Percentiles rank a stretch among this genome's conserved stretches.
Evolutionary conservation across 2,113 vertebrate species (phyloP).

Genomic region (Uropsilus gracilis): DNA sequence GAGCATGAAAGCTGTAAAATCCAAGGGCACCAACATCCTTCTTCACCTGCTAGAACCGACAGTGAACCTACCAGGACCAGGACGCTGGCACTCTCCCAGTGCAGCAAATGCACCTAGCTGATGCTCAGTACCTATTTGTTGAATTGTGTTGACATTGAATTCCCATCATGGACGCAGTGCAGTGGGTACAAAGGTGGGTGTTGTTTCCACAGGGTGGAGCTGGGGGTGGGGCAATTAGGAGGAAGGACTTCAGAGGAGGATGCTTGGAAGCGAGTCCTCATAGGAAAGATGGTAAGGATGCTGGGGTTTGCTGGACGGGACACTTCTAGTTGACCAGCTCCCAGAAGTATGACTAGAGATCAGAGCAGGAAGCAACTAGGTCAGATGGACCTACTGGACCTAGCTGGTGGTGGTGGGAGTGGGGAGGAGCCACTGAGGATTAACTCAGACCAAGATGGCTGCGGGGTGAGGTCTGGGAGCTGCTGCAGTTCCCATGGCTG

Average conservation of each 20-base stretch:
- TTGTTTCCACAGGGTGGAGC: not conserved
- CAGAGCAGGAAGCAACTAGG: too few relatives aligned
- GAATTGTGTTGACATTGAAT: not conserved
- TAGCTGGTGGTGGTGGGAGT: not conserved
- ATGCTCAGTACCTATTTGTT: not conserved
- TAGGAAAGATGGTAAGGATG: not conserved
- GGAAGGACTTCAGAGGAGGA: not conserved
- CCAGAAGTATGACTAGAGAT: not conserved
- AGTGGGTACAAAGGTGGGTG: not conserved
- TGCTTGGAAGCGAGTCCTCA: not conserved
- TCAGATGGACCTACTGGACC: not conserved
- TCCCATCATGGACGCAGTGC: not conserved
- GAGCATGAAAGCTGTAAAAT: too few relatives aligned
- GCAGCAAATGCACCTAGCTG: not conserved
- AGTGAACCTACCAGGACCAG: too few relatives aligned
- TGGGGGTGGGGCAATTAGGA: not conserved
- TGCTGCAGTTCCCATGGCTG: not conserved
- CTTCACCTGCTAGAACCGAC: too few relatives aligned
- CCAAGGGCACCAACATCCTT: too few relatives aligned
- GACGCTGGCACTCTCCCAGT: too few relatives aligned
- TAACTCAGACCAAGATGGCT: too few relatives aligned
- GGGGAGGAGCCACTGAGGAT: not conserved
- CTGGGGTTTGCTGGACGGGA: not conserved
- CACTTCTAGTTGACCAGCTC: not conserved
- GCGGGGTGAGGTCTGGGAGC: too few relatives aligned